These are phyloP conservation scores for Pseudomyrmex flavicornis DNA, from an alignment of 1,140 invertebrate species.

Conservation along the genomic window DNA sequence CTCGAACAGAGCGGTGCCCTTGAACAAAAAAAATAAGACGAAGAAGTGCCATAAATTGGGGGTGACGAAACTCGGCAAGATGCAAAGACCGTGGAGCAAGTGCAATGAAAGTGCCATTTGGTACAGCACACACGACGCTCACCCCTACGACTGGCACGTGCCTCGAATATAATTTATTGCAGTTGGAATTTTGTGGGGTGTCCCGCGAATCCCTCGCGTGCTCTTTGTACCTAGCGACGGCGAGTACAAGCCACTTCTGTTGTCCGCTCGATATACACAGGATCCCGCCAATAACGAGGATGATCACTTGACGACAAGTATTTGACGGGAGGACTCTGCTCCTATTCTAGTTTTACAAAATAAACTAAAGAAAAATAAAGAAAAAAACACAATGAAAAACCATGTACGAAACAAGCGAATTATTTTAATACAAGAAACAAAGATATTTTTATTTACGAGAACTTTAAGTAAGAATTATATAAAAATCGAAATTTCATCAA, in stretches of 20 bases:
- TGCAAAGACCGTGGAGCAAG: constrained; percentile 79
- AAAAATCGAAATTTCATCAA: not conserved
- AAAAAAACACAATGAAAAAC: not conserved
- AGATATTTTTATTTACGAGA: not conserved
- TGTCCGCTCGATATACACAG: constrained; percentile 28
- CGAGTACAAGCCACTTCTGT: constrained; percentile 53
- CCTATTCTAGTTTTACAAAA: not conserved
- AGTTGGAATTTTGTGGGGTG: constrained; percentile 76
- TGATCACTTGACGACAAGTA: constrained; percentile 26
- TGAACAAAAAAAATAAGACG: constrained; percentile 55
- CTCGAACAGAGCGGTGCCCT: not conserved
- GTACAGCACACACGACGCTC: constrained; percentile 71
- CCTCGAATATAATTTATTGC: constrained; percentile 82
- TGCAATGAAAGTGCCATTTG: constrained; percentile 83
- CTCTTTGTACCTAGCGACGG: constrained; percentile 60
- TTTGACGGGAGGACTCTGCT: not conserved
- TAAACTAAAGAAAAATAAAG: not conserved
- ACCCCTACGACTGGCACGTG: constrained; percentile 75
- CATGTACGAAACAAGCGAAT: not conserved
- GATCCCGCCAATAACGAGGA: constrained; percentile 38
- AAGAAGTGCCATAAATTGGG: constrained; percentile 76
- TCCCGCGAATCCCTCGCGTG: constrained; percentile 57
- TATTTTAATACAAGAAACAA: not conserved
- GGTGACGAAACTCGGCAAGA: constrained; percentile 69
- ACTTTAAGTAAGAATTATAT: not conserved